A percentile compares a stretch with the other conserved stretches of the same genome.
These are phyloP conservation scores for Labroides dimidiatus DNA, from an alignment of 2,797 vertebrate species.

Conservation along the genomic window DNA sequence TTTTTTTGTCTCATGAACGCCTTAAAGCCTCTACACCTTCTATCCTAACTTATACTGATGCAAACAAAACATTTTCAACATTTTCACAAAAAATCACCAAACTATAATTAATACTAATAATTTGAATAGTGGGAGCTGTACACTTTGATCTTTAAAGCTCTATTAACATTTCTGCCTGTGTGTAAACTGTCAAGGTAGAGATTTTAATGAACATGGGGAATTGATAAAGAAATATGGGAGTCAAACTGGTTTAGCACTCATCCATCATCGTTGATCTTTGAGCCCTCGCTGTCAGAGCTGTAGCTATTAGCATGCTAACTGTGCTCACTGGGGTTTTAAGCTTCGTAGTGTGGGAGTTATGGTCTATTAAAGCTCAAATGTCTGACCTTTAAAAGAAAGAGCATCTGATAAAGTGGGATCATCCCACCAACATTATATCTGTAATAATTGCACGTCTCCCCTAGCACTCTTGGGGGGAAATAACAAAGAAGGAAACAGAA, in stretches of 20 bases:
- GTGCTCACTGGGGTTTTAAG: constrained; percentile 10
- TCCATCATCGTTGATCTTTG: background rate
- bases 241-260: constrained; percentile 1
- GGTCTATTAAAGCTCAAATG: constrained; percentile 23
- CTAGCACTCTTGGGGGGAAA: constrained; percentile 2
- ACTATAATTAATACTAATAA: too few species aligned
- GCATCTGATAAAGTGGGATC: constrained; percentile 27
- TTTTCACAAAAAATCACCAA: background rate
- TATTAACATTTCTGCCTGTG: background rate
- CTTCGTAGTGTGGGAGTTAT: constrained; percentile 29
- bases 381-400: constrained; percentile 41
- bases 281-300: constrained; percentile 7
- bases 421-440: constrained; percentile 23
- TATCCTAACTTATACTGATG: too few species aligned
- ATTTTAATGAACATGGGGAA: background rate
- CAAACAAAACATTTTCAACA: background rate
- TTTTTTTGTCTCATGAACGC: background rate
- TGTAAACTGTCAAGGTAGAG: background rate
- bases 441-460: constrained; percentile 27
- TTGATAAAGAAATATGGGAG: background rate
- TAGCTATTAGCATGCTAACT: background rate
- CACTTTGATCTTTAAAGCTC: background rate
- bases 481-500: background rate
- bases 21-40: background rate
- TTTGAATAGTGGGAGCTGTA: too few species aligned